phyloP scores from a whole-genome alignment of 2,888 invertebrate genomes.

The Dorcus hopei region DNA sequence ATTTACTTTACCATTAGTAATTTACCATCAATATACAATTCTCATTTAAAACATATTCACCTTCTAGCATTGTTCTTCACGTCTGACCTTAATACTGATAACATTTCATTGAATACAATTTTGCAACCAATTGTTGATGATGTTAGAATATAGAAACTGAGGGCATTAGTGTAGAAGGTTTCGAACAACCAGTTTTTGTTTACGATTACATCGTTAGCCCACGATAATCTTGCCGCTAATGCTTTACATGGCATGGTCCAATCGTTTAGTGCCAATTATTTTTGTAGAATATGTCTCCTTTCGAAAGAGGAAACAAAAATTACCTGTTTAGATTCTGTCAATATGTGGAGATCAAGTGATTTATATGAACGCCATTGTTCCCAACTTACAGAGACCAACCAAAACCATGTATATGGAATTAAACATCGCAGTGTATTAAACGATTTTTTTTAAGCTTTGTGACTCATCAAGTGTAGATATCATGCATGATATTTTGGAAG shows the following conservation, averaged over 20 bases:
- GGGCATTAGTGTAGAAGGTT: constrained; percentile 4
- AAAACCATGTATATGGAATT: constrained; percentile 16
- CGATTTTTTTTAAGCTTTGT: constrained; percentile 24
- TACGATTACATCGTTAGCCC: constrained; percentile 17
- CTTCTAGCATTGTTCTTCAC: neutral
- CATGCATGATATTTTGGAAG: constrained; percentile 29
- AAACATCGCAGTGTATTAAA: constrained; percentile 20
- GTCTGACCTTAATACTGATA: neutral
- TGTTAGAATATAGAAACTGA: constrained; percentile 10
- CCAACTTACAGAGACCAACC: neutral
- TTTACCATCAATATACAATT: constrained; percentile 14
- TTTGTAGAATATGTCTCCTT: too few relatives aligned
- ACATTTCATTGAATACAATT: constrained; percentile 5
- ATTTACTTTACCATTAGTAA: constrained; percentile 16
- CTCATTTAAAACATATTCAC: constrained; percentile 15
- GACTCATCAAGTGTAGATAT: constrained; percentile 22
- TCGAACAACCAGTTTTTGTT: constrained; percentile 10
- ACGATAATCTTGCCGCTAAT: constrained; percentile 20
- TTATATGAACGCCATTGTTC: too few relatives aligned
- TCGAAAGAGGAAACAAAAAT: too few relatives aligned
- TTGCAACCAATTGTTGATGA: constrained; percentile 15
- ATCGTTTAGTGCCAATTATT: too few relatives aligned
- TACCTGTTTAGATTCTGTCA: too few relatives aligned
- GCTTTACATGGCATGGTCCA: too few relatives aligned
- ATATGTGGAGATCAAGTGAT: too few relatives aligned